These are phyloP conservation scores for Lepus timidus DNA, from an alignment of 2,113 vertebrate genomes.

Conservation along the genomic window DNA sequence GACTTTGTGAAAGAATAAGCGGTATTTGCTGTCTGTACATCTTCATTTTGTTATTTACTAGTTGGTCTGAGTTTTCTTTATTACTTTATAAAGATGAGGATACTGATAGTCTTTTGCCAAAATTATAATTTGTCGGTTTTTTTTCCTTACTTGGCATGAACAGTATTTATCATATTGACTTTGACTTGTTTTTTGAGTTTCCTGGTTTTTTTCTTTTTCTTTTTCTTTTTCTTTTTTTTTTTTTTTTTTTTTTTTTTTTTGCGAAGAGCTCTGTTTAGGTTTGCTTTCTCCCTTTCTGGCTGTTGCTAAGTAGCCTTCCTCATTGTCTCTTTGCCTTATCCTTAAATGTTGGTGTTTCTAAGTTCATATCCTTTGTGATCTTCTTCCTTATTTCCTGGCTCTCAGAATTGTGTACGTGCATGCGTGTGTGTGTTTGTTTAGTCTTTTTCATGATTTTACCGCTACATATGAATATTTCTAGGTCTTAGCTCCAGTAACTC, in stretches of 20 bases:
- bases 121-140: background rate
- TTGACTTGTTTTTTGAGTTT: background rate
- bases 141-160: conserved; percentile 15
- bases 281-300: conserved; percentile 30
- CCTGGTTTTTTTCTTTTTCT: background rate
- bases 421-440: no score
- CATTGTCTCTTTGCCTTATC: background rate
- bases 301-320: background rate
- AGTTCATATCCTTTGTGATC: background rate
- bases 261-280: background rate
- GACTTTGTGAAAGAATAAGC: background rate
- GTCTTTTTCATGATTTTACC: background rate
- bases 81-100: background rate
- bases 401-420: background rate
- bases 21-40: background rate
- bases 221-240: background rate
- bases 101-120: background rate
- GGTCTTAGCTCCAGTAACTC: background rate
- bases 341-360: background rate
- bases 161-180: background rate
- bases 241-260: background rate
- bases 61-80: background rate
- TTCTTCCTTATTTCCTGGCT: background rate
- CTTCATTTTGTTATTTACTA: background rate
- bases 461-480: background rate